Conservation (phyloP, 2,888 invertebrate genomes). For the Hypercompe scribonia region DNA sequence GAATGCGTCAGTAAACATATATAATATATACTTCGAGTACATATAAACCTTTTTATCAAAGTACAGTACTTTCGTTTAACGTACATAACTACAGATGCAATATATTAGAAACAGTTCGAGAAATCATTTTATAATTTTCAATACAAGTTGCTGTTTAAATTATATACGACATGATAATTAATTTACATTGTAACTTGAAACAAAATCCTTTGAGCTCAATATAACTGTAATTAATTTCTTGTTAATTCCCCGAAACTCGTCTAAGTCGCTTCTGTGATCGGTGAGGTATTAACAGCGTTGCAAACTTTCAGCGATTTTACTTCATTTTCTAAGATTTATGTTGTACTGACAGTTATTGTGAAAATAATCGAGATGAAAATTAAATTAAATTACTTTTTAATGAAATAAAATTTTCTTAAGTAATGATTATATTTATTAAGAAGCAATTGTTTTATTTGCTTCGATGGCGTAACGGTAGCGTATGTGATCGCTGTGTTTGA, state of each 20-base stretch:
- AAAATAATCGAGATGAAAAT: background rate
- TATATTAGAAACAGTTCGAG: background rate
- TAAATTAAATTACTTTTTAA: too few species aligned
- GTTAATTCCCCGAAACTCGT: constrained; percentile 40
- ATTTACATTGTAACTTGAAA: constrained; percentile 8
- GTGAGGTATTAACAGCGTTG: constrained; percentile 28
- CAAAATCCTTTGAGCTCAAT: constrained; percentile 40
- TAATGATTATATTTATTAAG: background rate
- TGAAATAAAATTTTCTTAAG: too few species aligned
- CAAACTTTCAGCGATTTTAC: constrained; percentile 30
- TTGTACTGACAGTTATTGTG: constrained; percentile 10
- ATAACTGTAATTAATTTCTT: constrained; percentile 49
- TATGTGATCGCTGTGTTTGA: too few species aligned
- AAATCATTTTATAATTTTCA: background rate
- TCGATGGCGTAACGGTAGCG: too few species aligned
- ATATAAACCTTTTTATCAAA: too few species aligned
- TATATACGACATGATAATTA: background rate
- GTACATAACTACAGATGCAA: background rate
- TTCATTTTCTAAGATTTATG: constrained; percentile 18
- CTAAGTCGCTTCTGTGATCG: constrained; percentile 42
- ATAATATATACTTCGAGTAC: background rate
- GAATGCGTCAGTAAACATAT: background rate
- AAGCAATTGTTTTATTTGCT: background rate
- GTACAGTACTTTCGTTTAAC: too few species aligned
- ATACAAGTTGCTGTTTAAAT: background rate